Conservation (phyloP, 2,797 vertebrate genomes). For the Sphenopsis melanotis region DNA sequence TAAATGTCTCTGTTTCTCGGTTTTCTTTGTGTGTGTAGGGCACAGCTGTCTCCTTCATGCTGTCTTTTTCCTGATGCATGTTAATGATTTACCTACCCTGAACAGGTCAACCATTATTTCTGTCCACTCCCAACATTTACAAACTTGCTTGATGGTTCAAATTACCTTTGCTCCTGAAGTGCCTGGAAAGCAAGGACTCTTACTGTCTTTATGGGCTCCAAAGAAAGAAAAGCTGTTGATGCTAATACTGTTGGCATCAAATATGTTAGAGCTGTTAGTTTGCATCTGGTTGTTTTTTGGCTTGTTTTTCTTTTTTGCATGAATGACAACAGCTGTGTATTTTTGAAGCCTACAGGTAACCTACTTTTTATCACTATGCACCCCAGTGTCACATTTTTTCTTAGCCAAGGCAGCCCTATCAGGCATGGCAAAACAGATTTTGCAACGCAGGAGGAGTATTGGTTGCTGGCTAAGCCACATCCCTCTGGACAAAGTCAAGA, state of each 20-base stretch:
- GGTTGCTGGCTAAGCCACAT: background rate
- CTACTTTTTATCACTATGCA: background rate
- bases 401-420: background rate
- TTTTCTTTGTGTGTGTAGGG: background rate
- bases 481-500: background rate
- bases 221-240: background rate
- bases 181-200: background rate
- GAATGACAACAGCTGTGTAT: background rate
- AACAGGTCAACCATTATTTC: conserved; percentile 5
- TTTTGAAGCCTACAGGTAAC: background rate
- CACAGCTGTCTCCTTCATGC: background rate
- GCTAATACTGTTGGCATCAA: background rate
- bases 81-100: conserved; percentile 52
- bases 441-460: background rate
- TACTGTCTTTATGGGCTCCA: background rate
- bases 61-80: background rate
- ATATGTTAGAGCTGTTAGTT: background rate
- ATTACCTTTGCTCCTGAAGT: background rate
- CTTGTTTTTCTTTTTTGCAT: background rate
- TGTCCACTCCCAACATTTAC: background rate
- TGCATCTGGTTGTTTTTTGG: background rate
- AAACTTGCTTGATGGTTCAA: background rate
- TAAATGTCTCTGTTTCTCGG: background rate
- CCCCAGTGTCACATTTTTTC: background rate
- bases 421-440: background rate